Evolutionary conservation across 1,140 invertebrate genomes (phyloP), one percentile per base, ranked within the genome.

Genomic region (Fopius arisanus): DNA sequence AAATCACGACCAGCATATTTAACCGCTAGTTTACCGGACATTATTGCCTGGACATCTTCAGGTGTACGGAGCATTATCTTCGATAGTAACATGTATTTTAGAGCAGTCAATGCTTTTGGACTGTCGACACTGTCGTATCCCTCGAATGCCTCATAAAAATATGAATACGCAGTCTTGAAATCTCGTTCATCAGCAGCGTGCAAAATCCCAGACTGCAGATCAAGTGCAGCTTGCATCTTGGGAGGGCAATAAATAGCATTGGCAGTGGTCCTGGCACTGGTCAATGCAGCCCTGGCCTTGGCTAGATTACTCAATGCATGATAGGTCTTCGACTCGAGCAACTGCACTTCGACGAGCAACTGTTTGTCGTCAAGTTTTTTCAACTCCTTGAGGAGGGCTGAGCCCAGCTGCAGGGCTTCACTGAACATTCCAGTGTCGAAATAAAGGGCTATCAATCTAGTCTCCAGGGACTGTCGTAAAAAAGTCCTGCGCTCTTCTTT

Each of bases 141-240:
- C 91, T 99, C 98, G 89, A 99, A 99, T 40, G 98, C 98, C 90
- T 99, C 98, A 89, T 99, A 99, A 85, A 99, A 99, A 85, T 99
- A 99, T 41, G 98, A 99, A 87, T 98, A 99, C 40, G 98, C 98
- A 78, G 98, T 99, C 91, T 99, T 99, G 86, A 99, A 99, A 84
- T 99, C 98, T 82, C 95, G 93, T 86, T 99, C 98, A 87, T 99
- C 98, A 31, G 98, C 98, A 41, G 98, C 98, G 90, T 99, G 98
- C 19, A 99, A 88, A 78, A 99, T 98, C 70, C 97, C 98, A 33
- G 98, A 99, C 86, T 99, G 98, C 54, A 99, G 89, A 90, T 99
- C 98, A 14, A 99, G 89, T 16, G 97, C 94, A 14, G 97, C 97
- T 88, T 99, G 98, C 89, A 99, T 94, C 90, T 97, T 98, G 0